Base-by-base conservation (phyloP, 2,113 vertebrate genomes). In the Engraulis encrasicolus region DNA sequence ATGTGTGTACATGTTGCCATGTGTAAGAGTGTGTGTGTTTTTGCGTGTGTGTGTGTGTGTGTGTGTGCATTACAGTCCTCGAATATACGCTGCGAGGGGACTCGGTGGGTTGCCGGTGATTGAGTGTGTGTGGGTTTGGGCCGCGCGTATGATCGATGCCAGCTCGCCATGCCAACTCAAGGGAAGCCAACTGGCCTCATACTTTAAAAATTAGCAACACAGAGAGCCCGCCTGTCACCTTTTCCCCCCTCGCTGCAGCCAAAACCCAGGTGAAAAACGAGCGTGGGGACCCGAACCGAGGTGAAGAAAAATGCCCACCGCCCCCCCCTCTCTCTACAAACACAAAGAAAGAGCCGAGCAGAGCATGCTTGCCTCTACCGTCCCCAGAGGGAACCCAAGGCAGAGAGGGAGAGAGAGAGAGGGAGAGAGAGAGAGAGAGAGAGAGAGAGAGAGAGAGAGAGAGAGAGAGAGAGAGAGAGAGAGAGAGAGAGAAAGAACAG, bases 201-300 rank as follows among this genome's bases (percentile, higher is more conserved):
- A 79, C 85, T 83, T 79, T 77, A 78, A 82, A 79, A 85, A 81
- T 82, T 58, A 19, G 61, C 82, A 84, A 36, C 82, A 23, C 80
- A 81, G 84, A 82, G 77, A 74, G 66, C 11, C 58, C 79, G 81
- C 34, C 79, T 71, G 85, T 81, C 58, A 80, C 83, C 52, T 81
- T 78, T 85, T 74, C 66, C 85, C 87, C 88, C 84, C n/a, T n/a
- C 86, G 86, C 90, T 85, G 84, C 18, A 84, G 90, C 90, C 90
- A 88, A 92, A 91, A 84, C 78, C 27, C 82, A 83, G 85, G 88
- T 93, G 93, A 94, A 91, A 94, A 95, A 94, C 90, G 91, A 93
- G 90, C 84, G 82, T 52, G 74, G 91, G 90, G 89, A 91, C 77
- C 84, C 74, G 18, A 31, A 79, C 90, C 86, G 87, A 83, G 83